Evolutionary conservation across 2,888 invertebrate species (phyloP), one percentile per base, ranked within the genome.

Genomic region (Apamea epomidion): DNA sequence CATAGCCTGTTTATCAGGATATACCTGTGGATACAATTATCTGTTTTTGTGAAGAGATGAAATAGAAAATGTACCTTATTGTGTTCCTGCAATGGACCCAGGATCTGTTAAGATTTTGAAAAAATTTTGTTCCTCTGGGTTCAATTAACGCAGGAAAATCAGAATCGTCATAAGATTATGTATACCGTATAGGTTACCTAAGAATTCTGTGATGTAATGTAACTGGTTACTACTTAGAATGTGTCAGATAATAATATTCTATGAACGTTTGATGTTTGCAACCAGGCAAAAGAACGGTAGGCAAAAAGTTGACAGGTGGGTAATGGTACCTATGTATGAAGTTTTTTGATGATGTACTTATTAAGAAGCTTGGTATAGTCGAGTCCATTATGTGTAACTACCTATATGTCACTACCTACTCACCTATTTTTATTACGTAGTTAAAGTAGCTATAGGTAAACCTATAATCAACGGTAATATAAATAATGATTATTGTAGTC

Each of bases 271-370:
- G 37, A 48, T 76, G 21, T 64, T 78, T 62, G 45, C 37, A 48
- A 73, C 45, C n/a, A 48, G 37, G 21, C 21, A 78, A 58, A 78
- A 78, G 72, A 64, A 73, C 76, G 37, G 67, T 82, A 48, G 37
- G 78, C 72, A 73, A 82, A 82, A 82, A 78, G 37, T 58, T 69
- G 65, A 76, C 62, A 76, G 81, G 76, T 76, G 65, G 51, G 32
- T 60, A 76, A 81, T 58, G n/a, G 42, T 54, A 54, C 8, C 1
- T 70, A 42, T 65, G 69, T 64, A 54, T 29, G 21, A 58, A 78
- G 45, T 62, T 74, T 82, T 81, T 82, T 70, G 14, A 70, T 69
- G 58, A 58, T 48, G 32, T 73, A 58, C 64, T 69, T 54, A 76
- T 60, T 70, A 81, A 37, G 54, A 81, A 81, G 70, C 64, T 76